Evolutionary conservation across 2,888 invertebrate species (phyloP).

Genomic region (Aphidius colemani): DNA sequence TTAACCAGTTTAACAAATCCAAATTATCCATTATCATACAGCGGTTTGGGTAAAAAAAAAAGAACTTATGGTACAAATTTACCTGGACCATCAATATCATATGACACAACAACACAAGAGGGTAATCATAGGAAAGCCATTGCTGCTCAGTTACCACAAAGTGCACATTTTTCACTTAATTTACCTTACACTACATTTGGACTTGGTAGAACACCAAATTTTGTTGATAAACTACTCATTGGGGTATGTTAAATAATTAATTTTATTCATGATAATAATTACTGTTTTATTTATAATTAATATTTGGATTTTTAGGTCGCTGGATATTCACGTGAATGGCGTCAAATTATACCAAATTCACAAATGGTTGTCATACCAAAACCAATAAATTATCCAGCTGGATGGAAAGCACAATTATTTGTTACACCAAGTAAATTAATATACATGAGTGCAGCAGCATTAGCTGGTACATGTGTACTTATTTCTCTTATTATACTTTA

Average conservation of each 20-base stretch:
- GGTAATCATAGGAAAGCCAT: conserved; percentile 79
- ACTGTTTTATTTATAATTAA: background rate
- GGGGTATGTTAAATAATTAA: conserved; percentile 63
- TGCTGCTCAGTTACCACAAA: conserved; percentile 88
- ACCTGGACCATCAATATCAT: conserved; percentile 87
- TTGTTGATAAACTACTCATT: conserved; percentile 87
- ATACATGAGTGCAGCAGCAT: conserved; percentile 85
- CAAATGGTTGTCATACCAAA: conserved; percentile 95
- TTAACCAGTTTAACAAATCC: conserved; percentile 80
- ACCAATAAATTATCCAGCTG: conserved; percentile 74
- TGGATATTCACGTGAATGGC: conserved; percentile 72
- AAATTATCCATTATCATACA: conserved; percentile 72
- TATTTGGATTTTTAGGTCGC: conserved; percentile 42
- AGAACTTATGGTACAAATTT: conserved; percentile 87
- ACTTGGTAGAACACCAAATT: conserved; percentile 96
- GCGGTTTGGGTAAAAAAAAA: conserved; percentile 75
- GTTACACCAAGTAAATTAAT: conserved; percentile 94
- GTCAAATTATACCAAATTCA: conserved; percentile 95
- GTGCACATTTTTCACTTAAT: conserved; percentile 90
- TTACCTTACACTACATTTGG: conserved; percentile 96
- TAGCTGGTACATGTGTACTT: conserved; percentile 83
- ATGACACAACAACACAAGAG: conserved; percentile 86
- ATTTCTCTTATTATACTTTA: conserved; percentile 84
- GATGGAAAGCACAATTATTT: conserved; percentile 91
- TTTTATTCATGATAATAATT: conserved; percentile 5